phyloP scores from a whole-genome alignment of 1,140 invertebrate genomes.

The Trichonephila clavata region DNA sequence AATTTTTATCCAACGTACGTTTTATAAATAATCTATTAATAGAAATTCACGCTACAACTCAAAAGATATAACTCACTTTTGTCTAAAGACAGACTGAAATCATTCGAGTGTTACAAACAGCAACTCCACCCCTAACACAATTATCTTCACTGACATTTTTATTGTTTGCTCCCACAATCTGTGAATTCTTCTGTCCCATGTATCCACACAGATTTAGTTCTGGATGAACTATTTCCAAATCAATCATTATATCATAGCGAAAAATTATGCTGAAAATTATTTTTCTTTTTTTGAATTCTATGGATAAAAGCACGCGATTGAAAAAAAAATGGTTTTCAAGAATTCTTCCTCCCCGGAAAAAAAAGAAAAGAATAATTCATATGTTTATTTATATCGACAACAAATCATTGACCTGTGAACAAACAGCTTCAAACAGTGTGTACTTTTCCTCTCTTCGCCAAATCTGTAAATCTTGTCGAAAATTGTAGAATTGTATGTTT shows the following conservation, averaged over 20 bases:
- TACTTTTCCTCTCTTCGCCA: too few relatives aligned
- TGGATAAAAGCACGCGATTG: not conserved
- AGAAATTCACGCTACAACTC: too few relatives aligned
- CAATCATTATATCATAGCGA: not conserved
- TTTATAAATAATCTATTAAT: too few relatives aligned
- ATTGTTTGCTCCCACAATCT: not conserved
- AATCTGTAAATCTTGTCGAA: not conserved
- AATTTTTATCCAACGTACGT: too few relatives aligned
- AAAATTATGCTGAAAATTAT: too few relatives aligned
- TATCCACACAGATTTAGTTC: not conserved
- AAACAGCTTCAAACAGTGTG: not conserved
- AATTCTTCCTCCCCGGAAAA: not conserved
- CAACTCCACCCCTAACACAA: not conserved
- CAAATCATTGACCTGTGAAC: slow-evolving; percentile 5
- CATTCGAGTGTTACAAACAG: not conserved
- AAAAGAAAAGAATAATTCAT: not conserved
- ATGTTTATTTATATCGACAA: not conserved
- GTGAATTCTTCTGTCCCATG: not conserved
- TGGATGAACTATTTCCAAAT: not conserved
- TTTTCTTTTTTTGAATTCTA: not conserved
- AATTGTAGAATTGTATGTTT: not conserved
- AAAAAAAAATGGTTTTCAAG: not conserved
- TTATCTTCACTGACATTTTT: not conserved
- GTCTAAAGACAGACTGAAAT: not conserved
- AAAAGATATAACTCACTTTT: too few relatives aligned